Evolutionary conservation across 2,113 vertebrate species (phyloP).

Genomic region (Myiozetetes cayanensis): DNA sequence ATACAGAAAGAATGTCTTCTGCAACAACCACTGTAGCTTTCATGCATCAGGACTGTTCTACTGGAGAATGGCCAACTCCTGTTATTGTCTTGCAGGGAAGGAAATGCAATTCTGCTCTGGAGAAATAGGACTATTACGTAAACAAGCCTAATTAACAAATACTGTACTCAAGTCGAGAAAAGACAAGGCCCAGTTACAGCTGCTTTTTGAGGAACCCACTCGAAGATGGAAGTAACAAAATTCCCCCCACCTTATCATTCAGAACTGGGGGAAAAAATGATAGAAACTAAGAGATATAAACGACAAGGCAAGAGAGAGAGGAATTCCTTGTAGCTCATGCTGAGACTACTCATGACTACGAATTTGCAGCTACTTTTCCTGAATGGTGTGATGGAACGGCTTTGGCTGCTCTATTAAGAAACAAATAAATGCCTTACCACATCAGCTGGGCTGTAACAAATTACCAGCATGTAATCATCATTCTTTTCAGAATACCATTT

Average conservation of each 20-base stretch:
- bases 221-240: neutral
- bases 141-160: neutral
- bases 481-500: neutral
- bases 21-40: neutral
- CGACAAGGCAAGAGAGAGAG: neutral
- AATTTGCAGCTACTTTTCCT: neutral
- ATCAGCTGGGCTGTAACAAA: neutral
- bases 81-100: neutral
- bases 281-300: neutral
- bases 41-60: neutral
- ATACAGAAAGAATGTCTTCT: neutral
- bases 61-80: neutral
- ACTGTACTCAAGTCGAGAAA: neutral
- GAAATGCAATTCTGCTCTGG: neutral
- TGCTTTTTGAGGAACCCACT: neutral
- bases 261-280: neutral
- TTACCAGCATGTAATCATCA: neutral
- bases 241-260: neutral
- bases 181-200: neutral
- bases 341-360: neutral
- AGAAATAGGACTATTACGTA: neutral
- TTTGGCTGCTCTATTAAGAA: neutral
- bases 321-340: neutral
- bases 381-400: neutral
- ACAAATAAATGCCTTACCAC: neutral